These are phyloP conservation scores for Teleopsis dalmanni DNA, from an alignment of 1,140 invertebrate genomes.

Conservation along the genomic window DNA sequence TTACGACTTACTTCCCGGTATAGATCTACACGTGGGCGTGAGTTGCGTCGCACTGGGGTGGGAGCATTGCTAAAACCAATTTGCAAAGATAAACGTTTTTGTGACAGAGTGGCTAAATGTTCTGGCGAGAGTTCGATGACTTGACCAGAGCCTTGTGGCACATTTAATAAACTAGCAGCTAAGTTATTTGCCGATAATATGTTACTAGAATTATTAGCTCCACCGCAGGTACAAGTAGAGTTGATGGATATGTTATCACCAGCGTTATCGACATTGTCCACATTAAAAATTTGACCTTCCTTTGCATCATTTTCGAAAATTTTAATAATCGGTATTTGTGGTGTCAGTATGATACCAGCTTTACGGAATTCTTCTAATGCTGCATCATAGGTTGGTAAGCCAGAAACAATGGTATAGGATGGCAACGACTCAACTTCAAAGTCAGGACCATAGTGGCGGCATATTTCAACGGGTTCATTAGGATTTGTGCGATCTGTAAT, in stretches of 20 bases:
- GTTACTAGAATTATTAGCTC: slow-evolving; percentile 1
- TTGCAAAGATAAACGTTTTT: slow-evolving; percentile 40
- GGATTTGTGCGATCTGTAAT: slow-evolving; percentile 39
- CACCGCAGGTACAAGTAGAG: slow-evolving; percentile 11
- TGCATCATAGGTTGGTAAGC: slow-evolving; percentile 55
- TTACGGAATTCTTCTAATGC: slow-evolving; percentile 51
- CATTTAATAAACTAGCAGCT: neutral
- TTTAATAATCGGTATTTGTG: slow-evolving; percentile 37
- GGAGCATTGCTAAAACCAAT: slow-evolving; percentile 40
- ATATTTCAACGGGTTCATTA: slow-evolving; percentile 33
- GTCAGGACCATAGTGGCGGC: slow-evolving; percentile 35
- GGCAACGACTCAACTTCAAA: slow-evolving; percentile 51
- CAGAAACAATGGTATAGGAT: slow-evolving; percentile 56
- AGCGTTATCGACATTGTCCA: slow-evolving; percentile 16
- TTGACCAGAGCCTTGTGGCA: slow-evolving; percentile 13
- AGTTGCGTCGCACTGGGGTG: slow-evolving; percentile 29
- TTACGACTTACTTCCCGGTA: slow-evolving; percentile 21
- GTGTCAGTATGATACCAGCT: slow-evolving; percentile 35
- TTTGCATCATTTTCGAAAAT: slow-evolving; percentile 30
- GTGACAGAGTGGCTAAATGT: slow-evolving; percentile 34
- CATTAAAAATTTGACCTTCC: slow-evolving; percentile 22
- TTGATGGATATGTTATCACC: slow-evolving; percentile 11
- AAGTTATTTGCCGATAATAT: slow-evolving; percentile 1
- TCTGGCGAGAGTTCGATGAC: slow-evolving; percentile 38
- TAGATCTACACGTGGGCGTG: slow-evolving; percentile 21